A percentile compares a stretch with the other conserved stretches of the same genome.
phyloP scores from a whole-genome alignment of 2,113 vertebrate genomes.

The rat (Rattus norvegicus) region GRCr8 NC_086020.1:170822001-170822500 shows the following conservation, averaged over 20 bases:
- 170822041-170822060: neutral
- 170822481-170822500: too few species aligned
- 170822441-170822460: too few species aligned
- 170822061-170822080: neutral
- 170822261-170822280: neutral
- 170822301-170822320: neutral
- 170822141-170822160: neutral
- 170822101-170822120: neutral
- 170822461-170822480: too few species aligned
- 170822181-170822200: neutral
- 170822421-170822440: neutral
- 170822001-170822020: neutral
- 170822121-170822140: neutral
- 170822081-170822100: slow-evolving; percentile 26
- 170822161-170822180: neutral
- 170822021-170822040: slow-evolving; percentile 31
- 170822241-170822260: neutral
- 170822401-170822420: accelerated
- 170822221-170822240: neutral
- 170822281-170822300: accelerated
- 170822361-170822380: neutral
- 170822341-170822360: neutral
- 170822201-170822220: neutral
- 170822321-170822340: neutral
- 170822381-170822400: neutral